Conservation (phyloP, 2,113 vertebrate genomes). For the Eonycteris spelaea region DNA sequence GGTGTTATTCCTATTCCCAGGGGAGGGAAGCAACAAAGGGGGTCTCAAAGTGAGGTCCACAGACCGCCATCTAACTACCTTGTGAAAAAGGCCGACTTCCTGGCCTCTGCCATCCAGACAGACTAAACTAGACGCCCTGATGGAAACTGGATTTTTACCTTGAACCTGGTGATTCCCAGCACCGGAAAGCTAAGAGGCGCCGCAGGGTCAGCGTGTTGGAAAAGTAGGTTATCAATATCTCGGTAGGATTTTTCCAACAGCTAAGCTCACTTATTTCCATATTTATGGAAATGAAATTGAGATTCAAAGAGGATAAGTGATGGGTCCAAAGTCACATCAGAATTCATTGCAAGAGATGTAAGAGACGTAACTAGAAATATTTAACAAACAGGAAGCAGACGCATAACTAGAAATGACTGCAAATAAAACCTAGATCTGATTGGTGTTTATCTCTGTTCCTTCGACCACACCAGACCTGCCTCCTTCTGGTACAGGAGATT, state of each 20-base stretch:
- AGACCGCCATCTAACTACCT: neutral
- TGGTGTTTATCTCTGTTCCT: neutral
- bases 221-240: neutral
- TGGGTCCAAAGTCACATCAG: neutral
- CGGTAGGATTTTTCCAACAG: neutral
- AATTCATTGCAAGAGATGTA: neutral
- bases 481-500: neutral
- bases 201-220: neutral
- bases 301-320: neutral
- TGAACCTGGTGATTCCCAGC: rapidly evolving
- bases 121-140: neutral
- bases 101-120: neutral
- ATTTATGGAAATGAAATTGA: neutral
- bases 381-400: too few species aligned
- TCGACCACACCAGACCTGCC: too few species aligned
- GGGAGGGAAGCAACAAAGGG: neutral
- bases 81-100: neutral
- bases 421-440: neutral
- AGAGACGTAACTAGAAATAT: neutral
- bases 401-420: neutral
- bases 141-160: neutral
- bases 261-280: neutral
- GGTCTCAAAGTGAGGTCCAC: neutral
- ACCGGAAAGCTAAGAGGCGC: neutral
- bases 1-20: neutral